Percentiles rank a stretch among this genome's conserved stretches.
These are phyloP conservation scores for Pluvianellus socialis DNA, from an alignment of 2,113 vertebrate genomes.

Conservation along the genomic window DNA sequence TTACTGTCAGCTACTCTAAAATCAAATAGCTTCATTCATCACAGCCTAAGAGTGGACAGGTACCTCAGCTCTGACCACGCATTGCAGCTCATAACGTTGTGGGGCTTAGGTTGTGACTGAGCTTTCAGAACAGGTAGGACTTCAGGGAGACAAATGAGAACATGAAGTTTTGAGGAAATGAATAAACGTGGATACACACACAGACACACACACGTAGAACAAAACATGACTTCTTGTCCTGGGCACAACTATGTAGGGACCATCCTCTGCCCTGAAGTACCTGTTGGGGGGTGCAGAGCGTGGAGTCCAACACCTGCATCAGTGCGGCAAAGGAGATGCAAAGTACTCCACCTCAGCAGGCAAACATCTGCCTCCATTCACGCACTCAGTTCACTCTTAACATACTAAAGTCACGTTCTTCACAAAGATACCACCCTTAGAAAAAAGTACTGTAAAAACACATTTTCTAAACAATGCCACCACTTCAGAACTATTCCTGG, in stretches of 20 bases:
- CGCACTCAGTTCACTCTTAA: neutral
- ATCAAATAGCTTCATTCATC: neutral
- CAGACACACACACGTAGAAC: rapidly evolving
- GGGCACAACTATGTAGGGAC: neutral
- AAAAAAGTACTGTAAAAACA: neutral
- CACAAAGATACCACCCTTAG: neutral
- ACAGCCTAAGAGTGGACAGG: neutral
- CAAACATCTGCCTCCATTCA: neutral
- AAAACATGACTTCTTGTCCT: neutral
- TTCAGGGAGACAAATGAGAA: neutral
- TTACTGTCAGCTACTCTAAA: neutral
- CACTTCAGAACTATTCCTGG: neutral
- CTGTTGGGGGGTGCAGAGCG: neutral
- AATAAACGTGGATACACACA: neutral
- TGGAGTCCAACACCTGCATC: neutral
- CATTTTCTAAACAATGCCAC: neutral
- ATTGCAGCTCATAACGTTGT: neutral
- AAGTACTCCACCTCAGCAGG: neutral
- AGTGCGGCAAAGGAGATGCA: neutral
- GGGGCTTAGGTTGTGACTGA: neutral
- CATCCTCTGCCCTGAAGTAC: neutral
- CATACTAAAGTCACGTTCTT: neutral
- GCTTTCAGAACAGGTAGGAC: neutral
- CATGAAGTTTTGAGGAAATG: neutral
- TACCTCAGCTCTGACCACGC: neutral